A percentile compares a stretch with the other conserved stretches of the same genome.
These are phyloP conservation scores for Alloscopus bannaensis DNA, from an alignment of 2,888 invertebrate species.

Conservation along the genomic window DNA sequence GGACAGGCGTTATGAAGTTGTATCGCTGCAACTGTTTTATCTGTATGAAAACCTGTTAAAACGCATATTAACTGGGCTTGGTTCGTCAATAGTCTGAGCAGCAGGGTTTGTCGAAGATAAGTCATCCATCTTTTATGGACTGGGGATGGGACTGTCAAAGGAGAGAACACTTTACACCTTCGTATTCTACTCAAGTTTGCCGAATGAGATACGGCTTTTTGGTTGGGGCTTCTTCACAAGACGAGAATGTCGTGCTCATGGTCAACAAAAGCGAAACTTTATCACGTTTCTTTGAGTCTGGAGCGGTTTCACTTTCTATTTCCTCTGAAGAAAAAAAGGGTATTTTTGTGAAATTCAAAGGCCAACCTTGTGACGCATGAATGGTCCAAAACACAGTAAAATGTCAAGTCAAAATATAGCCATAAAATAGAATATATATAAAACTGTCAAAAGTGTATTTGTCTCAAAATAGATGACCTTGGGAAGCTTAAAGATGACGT, in stretches of 20 bases:
- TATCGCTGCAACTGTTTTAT: neutral
- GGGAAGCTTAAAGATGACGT: slow-evolving; percentile 32
- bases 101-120: slow-evolving; percentile 10
- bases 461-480: slow-evolving; percentile 61
- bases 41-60: slow-evolving; percentile 34
- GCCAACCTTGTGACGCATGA: slow-evolving; percentile 16
- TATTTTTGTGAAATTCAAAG: too few species aligned
- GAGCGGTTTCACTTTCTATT: slow-evolving; percentile 61
- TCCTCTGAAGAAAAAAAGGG: too few species aligned
- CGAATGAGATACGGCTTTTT: too few species aligned
- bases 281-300: slow-evolving; percentile 42
- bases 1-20: neutral
- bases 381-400: too few species aligned
- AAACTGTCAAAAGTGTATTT: too few species aligned
- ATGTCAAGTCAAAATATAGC: too few species aligned
- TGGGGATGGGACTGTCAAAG: neutral
- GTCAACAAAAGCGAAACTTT: slow-evolving; percentile 53
- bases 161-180: slow-evolving; percentile 1
- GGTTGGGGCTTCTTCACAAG: too few species aligned
- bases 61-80: neutral
- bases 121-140: too few species aligned
- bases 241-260: slow-evolving; percentile 34
- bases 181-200: slow-evolving; percentile 11
- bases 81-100: neutral
- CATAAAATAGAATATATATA: too few species aligned